phyloP scores from a whole-genome alignment of 1,140 invertebrate genomes.

The Dolichoris vasculosae region DNA sequence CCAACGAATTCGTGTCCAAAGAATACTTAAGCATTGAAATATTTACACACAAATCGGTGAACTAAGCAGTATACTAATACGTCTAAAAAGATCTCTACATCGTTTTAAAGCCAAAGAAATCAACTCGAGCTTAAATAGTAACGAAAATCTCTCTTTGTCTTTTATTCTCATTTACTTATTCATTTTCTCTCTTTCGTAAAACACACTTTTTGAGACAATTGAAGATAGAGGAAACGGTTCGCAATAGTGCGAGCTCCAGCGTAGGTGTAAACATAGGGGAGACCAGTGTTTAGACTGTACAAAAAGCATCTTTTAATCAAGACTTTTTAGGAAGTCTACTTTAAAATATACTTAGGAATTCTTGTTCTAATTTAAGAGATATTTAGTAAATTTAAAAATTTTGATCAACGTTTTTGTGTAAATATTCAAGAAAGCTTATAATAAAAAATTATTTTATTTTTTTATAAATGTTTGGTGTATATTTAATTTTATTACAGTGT shows the following conservation, averaged over 20 bases:
- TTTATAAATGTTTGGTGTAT: no score
- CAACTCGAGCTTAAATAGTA: neutral
- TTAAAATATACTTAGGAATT: neutral
- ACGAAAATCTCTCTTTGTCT: neutral
- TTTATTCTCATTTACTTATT: neutral
- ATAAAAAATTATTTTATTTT: neutral
- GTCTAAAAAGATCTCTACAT: neutral
- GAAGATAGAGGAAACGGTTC: neutral
- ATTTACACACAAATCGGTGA: neutral
- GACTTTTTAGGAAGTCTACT: neutral
- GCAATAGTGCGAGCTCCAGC: neutral
- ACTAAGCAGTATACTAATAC: neutral
- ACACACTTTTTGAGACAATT: neutral
- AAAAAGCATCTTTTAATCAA: neutral
- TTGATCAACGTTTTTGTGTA: neutral
- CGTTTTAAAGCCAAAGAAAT: neutral
- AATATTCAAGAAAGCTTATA: neutral
- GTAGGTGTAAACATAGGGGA: neutral
- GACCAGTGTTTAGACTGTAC: neutral
- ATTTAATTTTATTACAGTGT: no score
- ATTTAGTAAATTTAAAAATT: neutral
- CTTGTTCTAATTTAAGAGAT: neutral
- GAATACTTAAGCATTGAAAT: neutral
- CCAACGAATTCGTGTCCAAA: neutral
- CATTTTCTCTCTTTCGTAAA: neutral